phyloP scores from a whole-genome alignment of 2,113 vertebrate species.

The Larimichthys crocea region DNA sequence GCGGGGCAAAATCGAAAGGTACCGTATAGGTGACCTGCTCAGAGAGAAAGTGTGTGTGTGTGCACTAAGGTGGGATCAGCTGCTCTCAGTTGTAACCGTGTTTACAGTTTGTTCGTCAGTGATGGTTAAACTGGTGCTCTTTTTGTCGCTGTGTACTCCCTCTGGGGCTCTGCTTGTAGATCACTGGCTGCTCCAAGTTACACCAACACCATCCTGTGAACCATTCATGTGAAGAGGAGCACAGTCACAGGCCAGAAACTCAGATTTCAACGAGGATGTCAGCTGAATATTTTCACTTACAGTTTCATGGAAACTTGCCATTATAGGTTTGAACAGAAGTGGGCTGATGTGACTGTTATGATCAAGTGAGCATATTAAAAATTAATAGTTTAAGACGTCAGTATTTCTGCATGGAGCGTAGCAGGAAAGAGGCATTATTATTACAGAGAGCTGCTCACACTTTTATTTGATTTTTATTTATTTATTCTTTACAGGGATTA shows the following conservation, averaged over 20 bases:
- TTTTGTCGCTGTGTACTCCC: slow-evolving; percentile 17
- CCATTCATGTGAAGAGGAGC: not conserved
- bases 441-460: not conserved
- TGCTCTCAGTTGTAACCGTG: slow-evolving; percentile 14
- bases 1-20: slow-evolving; percentile 90
- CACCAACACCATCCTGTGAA: slow-evolving; percentile 27
- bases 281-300: slow-evolving; percentile 1
- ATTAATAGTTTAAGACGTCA: not conserved
- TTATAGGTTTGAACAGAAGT: not conserved
- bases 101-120: slow-evolving; percentile 27
- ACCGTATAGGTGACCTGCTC: slow-evolving; percentile 81
- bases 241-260: not conserved
- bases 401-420: not conserved
- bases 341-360: not conserved
- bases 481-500: not conserved
- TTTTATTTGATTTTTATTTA: not conserved
- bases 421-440: not conserved
- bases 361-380: not conserved
- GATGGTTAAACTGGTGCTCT: slow-evolving; percentile 5
- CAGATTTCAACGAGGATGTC: not conserved
- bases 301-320: slow-evolving; percentile 1
- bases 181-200: slow-evolving; percentile 28
- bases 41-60: slow-evolving; percentile 31
- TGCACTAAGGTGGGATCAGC: slow-evolving; percentile 11
- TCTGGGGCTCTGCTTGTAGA: slow-evolving; percentile 7